Percentiles rank a stretch among this genome's conserved stretches.
Evolutionary conservation across 1,140 invertebrate species (phyloP).

Genomic region (Drosophila tropicalis): DNA sequence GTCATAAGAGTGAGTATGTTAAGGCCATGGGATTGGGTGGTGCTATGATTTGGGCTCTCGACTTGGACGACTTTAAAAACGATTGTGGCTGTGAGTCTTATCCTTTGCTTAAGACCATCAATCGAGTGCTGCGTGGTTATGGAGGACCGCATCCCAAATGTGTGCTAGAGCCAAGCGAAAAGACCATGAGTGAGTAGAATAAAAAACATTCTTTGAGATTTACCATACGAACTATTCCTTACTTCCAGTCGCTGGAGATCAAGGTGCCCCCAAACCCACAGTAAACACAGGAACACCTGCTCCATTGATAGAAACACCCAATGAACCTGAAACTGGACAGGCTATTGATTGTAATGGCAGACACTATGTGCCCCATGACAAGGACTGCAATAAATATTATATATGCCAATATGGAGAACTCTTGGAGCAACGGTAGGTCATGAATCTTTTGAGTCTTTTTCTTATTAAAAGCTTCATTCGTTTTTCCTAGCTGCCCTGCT

Average conservation of each 20-base stretch:
- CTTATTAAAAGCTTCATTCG: not conserved
- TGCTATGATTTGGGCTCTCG: constrained; percentile 94
- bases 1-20: constrained; percentile 89
- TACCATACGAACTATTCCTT: not conserved
- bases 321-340: constrained; percentile 48
- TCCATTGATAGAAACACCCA: constrained; percentile 19
- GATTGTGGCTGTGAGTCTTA: constrained; percentile 91
- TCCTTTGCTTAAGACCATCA: constrained; percentile 91
- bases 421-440: constrained; percentile 84
- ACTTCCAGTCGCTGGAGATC: constrained; percentile 42
- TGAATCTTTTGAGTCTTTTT: not conserved
- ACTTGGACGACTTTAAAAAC: constrained; percentile 89
- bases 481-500: constrained; percentile 85
- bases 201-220: not conserved
- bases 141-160: constrained; percentile 78
- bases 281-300: constrained; percentile 38
- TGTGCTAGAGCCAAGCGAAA: constrained; percentile 59
- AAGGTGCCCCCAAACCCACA: constrained; percentile 44
- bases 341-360: constrained; percentile 85
- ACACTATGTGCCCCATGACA: constrained; percentile 86
- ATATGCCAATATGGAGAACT: constrained; percentile 89
- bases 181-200: constrained; percentile 64
- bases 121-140: constrained; percentile 88
- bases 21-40: constrained; percentile 90
- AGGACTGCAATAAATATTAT: constrained; percentile 91